Evolutionary conservation across 2,113 vertebrate species (phyloP).

Genomic region (Empidonax alnorum): DNA sequence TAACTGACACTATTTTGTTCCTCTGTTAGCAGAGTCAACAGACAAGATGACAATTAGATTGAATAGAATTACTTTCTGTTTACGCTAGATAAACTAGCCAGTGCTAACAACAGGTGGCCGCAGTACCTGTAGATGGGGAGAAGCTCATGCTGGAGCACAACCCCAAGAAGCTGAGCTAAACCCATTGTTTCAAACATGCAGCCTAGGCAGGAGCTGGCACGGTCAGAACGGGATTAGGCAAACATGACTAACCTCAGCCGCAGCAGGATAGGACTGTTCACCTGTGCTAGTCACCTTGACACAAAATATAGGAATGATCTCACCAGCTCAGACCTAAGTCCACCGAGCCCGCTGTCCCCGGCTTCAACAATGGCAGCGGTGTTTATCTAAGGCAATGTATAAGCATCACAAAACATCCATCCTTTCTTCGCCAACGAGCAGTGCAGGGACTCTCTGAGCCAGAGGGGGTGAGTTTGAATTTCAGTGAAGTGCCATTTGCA

Average conservation of each 20-base stretch:
- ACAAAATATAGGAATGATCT: neutral
- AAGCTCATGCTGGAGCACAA: neutral
- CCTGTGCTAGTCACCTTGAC: neutral
- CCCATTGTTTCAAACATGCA: neutral
- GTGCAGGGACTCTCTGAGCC: neutral
- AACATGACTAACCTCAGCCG: neutral
- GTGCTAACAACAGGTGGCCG: constrained; percentile 26
- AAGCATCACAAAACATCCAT: neutral
- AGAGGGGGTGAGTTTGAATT: neutral
- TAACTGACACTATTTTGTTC: neutral
- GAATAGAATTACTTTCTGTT: constrained; percentile 67
- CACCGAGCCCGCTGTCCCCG: neutral
- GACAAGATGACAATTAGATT: neutral
- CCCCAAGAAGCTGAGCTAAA: neutral
- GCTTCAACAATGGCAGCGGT: rapidly evolving
- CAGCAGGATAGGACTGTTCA: neutral
- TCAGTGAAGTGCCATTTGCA: neutral
- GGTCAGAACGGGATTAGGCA: neutral
- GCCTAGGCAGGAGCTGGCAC: neutral
- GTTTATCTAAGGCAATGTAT: neutral
- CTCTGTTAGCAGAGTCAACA: neutral
- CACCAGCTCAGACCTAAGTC: neutral
- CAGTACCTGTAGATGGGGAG: neutral
- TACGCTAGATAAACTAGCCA: constrained; percentile 2
- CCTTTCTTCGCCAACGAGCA: neutral